Evolutionary conservation across 2,113 vertebrate genomes (phyloP).

Genomic region (Corythornis madagascariensis): DNA sequence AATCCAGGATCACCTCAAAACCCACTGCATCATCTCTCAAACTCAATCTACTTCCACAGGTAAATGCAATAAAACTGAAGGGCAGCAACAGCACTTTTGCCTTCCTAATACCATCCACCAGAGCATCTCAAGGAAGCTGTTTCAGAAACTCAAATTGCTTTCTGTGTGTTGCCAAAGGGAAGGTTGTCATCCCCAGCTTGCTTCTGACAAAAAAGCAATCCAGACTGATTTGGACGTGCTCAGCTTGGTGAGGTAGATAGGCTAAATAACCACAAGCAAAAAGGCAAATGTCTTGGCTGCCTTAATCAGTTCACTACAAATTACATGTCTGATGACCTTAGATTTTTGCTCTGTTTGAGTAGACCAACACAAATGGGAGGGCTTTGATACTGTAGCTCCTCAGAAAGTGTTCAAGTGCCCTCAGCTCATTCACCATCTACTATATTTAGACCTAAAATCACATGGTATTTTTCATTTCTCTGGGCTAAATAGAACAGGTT

Average conservation of each 20-base stretch:
- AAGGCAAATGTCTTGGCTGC: neutral
- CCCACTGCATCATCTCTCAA: neutral
- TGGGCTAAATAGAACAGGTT: neutral
- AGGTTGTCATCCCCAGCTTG: neutral
- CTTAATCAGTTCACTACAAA: neutral
- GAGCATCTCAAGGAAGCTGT: neutral
- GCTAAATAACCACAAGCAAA: neutral
- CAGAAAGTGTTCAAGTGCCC: neutral
- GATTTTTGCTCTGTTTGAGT: neutral
- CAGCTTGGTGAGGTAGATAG: neutral
- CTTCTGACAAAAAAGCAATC: neutral
- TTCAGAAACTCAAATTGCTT: neutral
- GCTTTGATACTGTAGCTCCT: neutral
- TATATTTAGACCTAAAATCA: neutral
- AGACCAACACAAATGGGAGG: neutral
- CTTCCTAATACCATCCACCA: neutral
- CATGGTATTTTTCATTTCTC: neutral
- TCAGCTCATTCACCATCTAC: neutral
- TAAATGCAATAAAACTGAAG: neutral
- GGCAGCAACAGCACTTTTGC: neutral
- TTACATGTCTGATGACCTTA: neutral
- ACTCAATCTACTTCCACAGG: neutral
- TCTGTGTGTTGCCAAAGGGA: neutral
- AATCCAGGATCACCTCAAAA: neutral
- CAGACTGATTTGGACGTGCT: neutral